These are phyloP conservation scores for Cavia porcellus DNA, from an alignment of 2,113 vertebrate genomes.

Conservation along the genomic window DNA sequence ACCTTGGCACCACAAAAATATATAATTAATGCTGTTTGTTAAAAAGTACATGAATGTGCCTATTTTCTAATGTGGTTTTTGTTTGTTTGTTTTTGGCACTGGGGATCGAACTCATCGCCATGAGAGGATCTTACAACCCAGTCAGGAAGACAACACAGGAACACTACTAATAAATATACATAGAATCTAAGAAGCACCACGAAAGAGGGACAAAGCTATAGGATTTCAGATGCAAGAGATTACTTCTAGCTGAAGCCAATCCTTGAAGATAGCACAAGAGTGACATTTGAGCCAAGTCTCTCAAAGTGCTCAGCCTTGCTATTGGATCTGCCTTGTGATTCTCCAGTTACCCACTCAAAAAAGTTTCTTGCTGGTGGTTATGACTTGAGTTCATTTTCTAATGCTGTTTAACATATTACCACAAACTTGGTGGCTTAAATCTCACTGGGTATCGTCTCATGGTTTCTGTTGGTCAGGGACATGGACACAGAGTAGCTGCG, in stretches of 20 bases:
- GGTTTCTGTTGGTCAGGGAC: slow-evolving; percentile 15
- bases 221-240: slow-evolving; percentile 63
- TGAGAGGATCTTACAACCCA: not conserved
- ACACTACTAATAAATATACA: not conserved
- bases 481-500: not conserved
- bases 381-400: not conserved
- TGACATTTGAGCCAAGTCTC: slow-evolving; percentile 50
- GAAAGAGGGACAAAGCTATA: slow-evolving; percentile 43
- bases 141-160: not conserved
- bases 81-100: too few species aligned
- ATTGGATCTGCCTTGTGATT: not conserved
- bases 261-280: not conserved
- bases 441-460: not conserved
- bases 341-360: slow-evolving; percentile 63
- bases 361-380: not conserved
- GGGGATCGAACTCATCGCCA: too few species aligned
- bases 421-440: not conserved
- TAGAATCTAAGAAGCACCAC: not conserved
- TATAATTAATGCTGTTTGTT: not conserved
- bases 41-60: not conserved
- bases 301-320: not conserved
- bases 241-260: slow-evolving; percentile 43
- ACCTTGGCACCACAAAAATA: not conserved
- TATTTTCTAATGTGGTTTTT: not conserved
- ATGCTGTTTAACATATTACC: not conserved